Conservation (phyloP, 2,888 invertebrate species). For the Nemurella pictetii region DNA sequence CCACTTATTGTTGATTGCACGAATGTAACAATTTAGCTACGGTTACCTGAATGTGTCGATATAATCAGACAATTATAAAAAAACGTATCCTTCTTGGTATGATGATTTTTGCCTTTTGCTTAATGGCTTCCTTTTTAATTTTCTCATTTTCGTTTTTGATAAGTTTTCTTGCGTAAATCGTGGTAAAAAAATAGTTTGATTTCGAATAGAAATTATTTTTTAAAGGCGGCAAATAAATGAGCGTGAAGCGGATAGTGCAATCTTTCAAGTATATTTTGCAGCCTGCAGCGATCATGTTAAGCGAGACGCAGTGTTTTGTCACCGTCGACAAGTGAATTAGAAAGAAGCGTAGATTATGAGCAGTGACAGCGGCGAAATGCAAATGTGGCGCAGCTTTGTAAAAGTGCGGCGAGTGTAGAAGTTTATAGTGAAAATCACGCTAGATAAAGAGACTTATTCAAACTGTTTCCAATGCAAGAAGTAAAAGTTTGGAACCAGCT, state of each 20-base stretch:
- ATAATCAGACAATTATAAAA: background rate
- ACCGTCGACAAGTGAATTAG: background rate
- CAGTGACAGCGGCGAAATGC: background rate
- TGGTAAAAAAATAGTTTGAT: no score
- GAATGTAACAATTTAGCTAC: constrained; percentile 5
- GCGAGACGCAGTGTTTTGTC: background rate
- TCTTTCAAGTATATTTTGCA: background rate
- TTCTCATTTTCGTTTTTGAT: no score
- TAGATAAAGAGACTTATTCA: background rate
- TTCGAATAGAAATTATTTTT: background rate
- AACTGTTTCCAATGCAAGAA: background rate
- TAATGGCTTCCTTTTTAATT: background rate
- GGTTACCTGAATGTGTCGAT: constrained; percentile 16
- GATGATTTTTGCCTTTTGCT: background rate
- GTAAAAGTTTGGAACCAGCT: background rate
- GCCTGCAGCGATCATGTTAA: background rate
- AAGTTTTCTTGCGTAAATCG: no score
- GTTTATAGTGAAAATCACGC: background rate
- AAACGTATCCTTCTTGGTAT: background rate
- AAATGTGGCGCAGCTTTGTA: background rate
- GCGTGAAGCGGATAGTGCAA: background rate
- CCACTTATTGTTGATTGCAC: background rate
- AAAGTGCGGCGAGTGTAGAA: background rate
- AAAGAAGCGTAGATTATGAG: background rate
- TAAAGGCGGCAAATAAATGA: background rate